Base-by-base conservation (phyloP, 2,888 invertebrate species). In the Cheilosia pagana region DNA sequence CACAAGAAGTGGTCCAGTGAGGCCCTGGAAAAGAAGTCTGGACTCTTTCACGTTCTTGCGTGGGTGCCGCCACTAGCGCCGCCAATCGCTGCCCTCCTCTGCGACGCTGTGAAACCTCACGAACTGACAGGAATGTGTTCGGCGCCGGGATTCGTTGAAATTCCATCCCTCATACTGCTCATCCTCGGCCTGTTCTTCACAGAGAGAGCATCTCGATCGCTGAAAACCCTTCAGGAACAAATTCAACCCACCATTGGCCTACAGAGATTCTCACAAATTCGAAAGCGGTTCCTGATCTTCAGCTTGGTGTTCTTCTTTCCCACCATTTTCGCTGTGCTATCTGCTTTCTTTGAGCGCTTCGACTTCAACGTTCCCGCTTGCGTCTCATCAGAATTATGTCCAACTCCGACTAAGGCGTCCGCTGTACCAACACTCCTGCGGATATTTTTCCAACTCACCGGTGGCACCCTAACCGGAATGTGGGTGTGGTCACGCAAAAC, bases 1-100 rank as follows among this genome's bases (percentile, higher is more conserved):
- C 96, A 96, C 53, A 96, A 97, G 90, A 97, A 98, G 90, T 98
- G 98, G 98, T 97, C 97, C 28, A 96, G 97, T 76, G 98, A 98
- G 92, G 97, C 97, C 2, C 94, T 98, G 67, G 97, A 97, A 91
- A 95, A 96, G 60, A 95, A 97, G 31, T 95, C 97, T 0, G 95
- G 96, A 19, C 95, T 97, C 88, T 95, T 98, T 87, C 98, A 98
- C 92, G 95, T 96, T 1, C 94, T 95, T 0, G 96, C 97, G 1
- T 98, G 98, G 98, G 96, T 96, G 78, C 94, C 96, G 88, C 97
- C 98, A 0, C 95, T 97, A 48, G 94, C 96, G 12, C 95, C 97
- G 89, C 96, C 97, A 16, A 96, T 97, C 75, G 95, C 96, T 4
- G 95, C 97, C 19, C 92, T 98, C 43, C 95, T 97, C 39, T 94